Base-by-base conservation (phyloP, 2,888 invertebrate genomes). In the Ophion ellenae region DNA sequence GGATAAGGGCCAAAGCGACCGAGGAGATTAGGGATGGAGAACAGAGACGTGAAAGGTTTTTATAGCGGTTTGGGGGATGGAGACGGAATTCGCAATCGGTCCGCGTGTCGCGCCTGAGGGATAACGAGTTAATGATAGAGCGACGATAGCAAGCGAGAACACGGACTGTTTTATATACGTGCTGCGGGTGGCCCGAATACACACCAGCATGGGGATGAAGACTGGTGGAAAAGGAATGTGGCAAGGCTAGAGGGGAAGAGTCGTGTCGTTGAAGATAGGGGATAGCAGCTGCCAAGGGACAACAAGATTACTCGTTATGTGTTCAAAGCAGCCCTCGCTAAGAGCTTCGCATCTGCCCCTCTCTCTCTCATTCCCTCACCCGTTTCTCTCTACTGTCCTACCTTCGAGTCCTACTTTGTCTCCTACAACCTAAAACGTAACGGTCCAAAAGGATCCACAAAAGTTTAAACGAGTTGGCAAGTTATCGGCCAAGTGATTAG, bases 281-380 rank as follows among this genome's bases (percentile, higher is more conserved):
- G 79, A 74, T 80, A 82, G 74, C 79, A 80, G 85, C 85, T 80
- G 86, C 83, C 73, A 66, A 87, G 89, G 88, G 90, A 88, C 89
- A 90, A 91, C 88, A 86, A 89, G 89, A 92, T 92, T 92, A 91
- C 89, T 90, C 89, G 86, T 89, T 92, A 91, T 89, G 89, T 89
- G 86, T 90, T 91, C 90, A 89, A 89, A 90, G 88, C 88, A 89
- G 87, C 87, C 89, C 87, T 87, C 83, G 86, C 89, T 89, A 87
- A 85, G 81, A 87, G 87, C 75, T 20, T 61, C 59, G 32, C 9
- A 14, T 73, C 81, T 67, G 61, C 73, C 82, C 67, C 61, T 24
- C 69, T 77, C 69, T 77, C 59, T 81, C 73, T 70, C 57, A 11
- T 64, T 66, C 47, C 57, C 73, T 76, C 83, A 63, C 63, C 66